Conservation (phyloP, 2,113 vertebrate genomes). For the Callopanchax toddi region DNA sequence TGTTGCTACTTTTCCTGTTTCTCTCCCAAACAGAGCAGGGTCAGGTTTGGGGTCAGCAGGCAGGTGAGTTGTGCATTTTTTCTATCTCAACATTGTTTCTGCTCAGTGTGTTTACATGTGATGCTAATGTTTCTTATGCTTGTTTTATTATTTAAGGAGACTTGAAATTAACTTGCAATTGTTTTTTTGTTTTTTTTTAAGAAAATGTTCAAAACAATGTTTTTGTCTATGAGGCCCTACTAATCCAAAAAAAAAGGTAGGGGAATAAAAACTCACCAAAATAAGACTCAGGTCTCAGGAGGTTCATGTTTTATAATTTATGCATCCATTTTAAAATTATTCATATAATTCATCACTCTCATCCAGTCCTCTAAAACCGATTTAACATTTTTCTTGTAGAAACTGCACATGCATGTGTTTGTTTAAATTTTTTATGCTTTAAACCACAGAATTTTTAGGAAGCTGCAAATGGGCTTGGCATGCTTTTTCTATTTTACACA, state of each 20-base stretch:
- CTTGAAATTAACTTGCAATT: no score
- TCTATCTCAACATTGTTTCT: not conserved
- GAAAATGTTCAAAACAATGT: no score
- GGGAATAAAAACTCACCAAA: no score
- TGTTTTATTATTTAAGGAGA: no score
- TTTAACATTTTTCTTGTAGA: not conserved
- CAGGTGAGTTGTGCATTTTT: conserved; percentile 63
- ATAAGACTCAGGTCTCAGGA: no score
- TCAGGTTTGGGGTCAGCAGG: conserved; percentile 53
- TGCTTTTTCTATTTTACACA: conserved; percentile 44
- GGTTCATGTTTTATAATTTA: no score
- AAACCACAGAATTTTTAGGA: conserved; percentile 42
- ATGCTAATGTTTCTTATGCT: not conserved
- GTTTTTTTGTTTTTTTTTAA: no score
- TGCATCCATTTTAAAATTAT: not conserved
- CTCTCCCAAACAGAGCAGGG: conserved; percentile 42
- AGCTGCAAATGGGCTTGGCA: conserved; percentile 19
- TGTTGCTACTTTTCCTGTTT: conserved; percentile 60
- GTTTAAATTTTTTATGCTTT: conserved; percentile 12
- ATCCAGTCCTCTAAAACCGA: not conserved
- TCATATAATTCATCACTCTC: not conserved
- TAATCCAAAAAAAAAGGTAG: no score
- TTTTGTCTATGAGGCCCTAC: no score
- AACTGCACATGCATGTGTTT: not conserved
- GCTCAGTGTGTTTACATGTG: not conserved